Evolutionary conservation across 2,888 invertebrate genomes (phyloP).

Genomic region (Linnaemya tessellans): DNA sequence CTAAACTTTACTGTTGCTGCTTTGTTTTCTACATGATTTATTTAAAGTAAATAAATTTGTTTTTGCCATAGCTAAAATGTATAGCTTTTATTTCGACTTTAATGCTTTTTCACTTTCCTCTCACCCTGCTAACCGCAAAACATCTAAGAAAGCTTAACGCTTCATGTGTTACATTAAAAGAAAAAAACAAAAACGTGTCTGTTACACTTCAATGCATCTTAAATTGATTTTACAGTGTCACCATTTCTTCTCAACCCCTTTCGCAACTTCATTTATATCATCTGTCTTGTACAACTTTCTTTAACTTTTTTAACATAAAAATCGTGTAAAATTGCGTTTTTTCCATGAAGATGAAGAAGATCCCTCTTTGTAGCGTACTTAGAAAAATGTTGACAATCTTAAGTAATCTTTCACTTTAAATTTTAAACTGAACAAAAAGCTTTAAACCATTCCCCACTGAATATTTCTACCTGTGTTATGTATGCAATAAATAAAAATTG

Average conservation of each 20-base stretch:
- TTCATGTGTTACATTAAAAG: constrained; percentile 1
- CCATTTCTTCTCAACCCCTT: background rate
- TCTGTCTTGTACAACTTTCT: background rate
- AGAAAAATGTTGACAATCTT: constrained; percentile 6
- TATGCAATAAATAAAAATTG: constrained; percentile 39
- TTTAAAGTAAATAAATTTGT: too few species aligned
- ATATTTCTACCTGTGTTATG: constrained; percentile 14
- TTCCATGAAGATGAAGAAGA: background rate
- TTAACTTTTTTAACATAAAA: background rate
- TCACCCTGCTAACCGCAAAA: background rate
- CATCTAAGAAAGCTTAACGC: background rate
- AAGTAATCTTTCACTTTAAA: constrained; percentile 21
- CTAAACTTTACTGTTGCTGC: too few species aligned
- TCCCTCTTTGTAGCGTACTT: background rate
- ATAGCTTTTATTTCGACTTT: too few species aligned
- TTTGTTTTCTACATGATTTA: too few species aligned
- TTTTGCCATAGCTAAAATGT: too few species aligned
- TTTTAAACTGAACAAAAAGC: background rate
- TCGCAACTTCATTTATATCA: background rate
- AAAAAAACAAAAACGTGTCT: constrained; percentile 9
- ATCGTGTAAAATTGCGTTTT: background rate
- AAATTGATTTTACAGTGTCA: constrained; percentile 36
- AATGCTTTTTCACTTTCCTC: background rate
- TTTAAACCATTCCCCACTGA: background rate
- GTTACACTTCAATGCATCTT: constrained; percentile 40